Base-by-base conservation (phyloP, 2,888 invertebrate genomes). In the Polydrusus cervinus region DNA sequence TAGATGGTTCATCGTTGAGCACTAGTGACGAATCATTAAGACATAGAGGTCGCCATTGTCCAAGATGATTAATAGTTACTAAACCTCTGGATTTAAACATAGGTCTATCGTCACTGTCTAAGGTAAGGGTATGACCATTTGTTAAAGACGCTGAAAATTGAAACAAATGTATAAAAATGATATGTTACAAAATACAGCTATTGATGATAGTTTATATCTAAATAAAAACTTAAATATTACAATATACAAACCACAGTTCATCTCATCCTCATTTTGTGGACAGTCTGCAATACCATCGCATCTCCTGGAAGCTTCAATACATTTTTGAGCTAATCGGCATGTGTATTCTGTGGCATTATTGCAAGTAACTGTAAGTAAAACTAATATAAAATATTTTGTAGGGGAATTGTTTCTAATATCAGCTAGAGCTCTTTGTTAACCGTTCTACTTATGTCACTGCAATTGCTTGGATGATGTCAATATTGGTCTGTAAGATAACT, bases 231-330 rank as follows among this genome's bases (percentile, higher is more conserved):
- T 34, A 34, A 10, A 43, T 43, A 43, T 43, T 34, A 9, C 9
- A 51, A 16, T 14, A 51, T 71, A 85, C 93, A 91, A 87, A 94
- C 94, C 91, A 84, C 96, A 96, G 84, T 94, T 91, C 65, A 89
- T 83, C 88, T 96, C 96, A 83, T 96, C 96, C 87, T 95, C 95
- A 30, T 90, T 90, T 78, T 90, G 86, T 16, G 88, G 87, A 83
- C 95, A 95, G 79, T 95, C 92, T 0, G 87, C 80, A 55, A 83
- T 85, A 34, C 89, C 90, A 85, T 96, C 91, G 83, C 96, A 96
- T 16, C 90, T 89, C 78, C 90, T 88, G 49, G 87, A 83, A 10
- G 86, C 82, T 0, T 91, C 88, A 71, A 95, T 86, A 82, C 95
- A 96, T 38, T 85, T 87, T 83, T 90, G 89, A 82, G 93, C 93